A percentile compares a stretch with the other conserved stretches of the same genome.
phyloP scores from a whole-genome alignment of 2,113 vertebrate genomes.

The Plotosus lineatus region DNA sequence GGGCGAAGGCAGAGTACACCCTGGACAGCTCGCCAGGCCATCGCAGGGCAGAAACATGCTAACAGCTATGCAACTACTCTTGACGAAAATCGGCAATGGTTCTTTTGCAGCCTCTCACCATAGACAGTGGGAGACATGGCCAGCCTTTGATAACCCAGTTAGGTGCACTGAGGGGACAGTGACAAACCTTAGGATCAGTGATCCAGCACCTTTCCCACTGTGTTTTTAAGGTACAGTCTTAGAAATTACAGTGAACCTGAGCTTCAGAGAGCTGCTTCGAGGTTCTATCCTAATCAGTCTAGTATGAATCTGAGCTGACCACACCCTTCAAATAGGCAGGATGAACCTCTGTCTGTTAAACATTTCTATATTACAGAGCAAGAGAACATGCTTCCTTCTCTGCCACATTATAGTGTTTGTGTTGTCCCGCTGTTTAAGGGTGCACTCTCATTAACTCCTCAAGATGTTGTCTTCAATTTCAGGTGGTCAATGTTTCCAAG shows the following conservation, averaged over 20 bases:
- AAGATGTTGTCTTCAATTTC: constrained; percentile 24
- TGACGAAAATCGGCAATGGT: no score
- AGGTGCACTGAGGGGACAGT: no score
- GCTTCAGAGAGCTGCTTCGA: neutral
- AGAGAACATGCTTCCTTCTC: constrained; percentile 9
- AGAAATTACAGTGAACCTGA: neutral
- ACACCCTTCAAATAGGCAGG: neutral
- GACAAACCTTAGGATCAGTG: no score
- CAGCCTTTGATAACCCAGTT: no score
- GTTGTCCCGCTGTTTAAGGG: constrained; percentile 1
- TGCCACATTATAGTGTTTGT: constrained; percentile 18
- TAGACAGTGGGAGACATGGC: no score
- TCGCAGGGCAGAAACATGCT: no score
- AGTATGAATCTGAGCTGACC: neutral
- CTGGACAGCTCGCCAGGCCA: no score
- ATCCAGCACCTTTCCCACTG: no score
- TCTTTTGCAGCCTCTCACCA: no score
- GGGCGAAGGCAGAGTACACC: no score
- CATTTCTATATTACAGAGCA: constrained; percentile 37
- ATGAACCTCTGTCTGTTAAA: constrained; percentile 17
- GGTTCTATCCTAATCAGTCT: constrained; percentile 31
- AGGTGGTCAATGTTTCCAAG: constrained; percentile 30
- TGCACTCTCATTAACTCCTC: constrained; percentile 40
- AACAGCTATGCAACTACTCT: no score
- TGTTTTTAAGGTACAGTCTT: no score